Evolutionary conservation across 2,797 vertebrate species (phyloP), one percentile per base, ranked within the genome.

Genomic region (Champsocephalus esox): DNA sequence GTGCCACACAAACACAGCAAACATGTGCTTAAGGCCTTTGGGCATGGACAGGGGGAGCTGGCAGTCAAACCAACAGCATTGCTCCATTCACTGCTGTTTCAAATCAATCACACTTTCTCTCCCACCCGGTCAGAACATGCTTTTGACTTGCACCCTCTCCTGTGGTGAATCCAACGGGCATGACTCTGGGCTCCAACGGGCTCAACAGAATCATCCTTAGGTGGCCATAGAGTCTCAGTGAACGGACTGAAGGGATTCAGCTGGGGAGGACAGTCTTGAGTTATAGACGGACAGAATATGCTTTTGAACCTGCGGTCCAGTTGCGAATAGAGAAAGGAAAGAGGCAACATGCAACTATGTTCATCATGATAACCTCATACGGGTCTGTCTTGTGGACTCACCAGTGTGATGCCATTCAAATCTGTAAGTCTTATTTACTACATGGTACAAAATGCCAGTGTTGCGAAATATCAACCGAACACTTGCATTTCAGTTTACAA

Each of bases 381-480:
- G 34, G 12, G 21, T 19, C 6, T n/a, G 34, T 21, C 28, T 2
- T 24, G 24, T 51, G 3, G 4, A 43, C 28, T 65, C 43, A 38
- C 12, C 4, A 34, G 14, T 49, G 24, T 49, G 28, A 12, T 60
- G 41, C 44, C 28, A 70, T 57, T 2, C 60, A 63, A 61, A 81
- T 78, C 38, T 44, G 81, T n/a, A 68, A 56, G 7, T 58, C 79
- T 19, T 46, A 70, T 66, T 55, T 16, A 19, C 8, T 28, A 21
- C 24, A 70, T 55, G 34, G n/a, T 34, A 55, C 51, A 51, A 66
- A 64, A 48, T 59, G 38, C 34, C 74, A 59, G 19, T 32, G 65
- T 66, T 58, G 11, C 62, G 70, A 62, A 73, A 68, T 21, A 11
- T 34, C 41, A 57, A 68, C 43, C 17, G 6, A 3, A n/a, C 16